These are phyloP conservation scores for Microhierax caerulescens DNA, from an alignment of 2,797 vertebrate genomes.

Conservation along the genomic window DNA sequence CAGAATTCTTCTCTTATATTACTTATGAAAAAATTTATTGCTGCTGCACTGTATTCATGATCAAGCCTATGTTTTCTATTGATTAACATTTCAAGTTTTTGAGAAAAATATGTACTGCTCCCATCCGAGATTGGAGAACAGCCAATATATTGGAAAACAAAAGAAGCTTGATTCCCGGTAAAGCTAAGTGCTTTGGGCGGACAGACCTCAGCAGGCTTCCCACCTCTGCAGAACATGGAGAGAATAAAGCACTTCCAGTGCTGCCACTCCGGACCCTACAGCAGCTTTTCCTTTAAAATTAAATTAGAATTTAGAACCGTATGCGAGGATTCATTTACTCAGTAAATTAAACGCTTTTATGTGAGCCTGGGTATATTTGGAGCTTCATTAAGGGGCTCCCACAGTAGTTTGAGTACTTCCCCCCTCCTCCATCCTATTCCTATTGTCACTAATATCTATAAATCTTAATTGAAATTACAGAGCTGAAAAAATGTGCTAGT, in stretches of 20 bases:
- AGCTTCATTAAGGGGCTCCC: not conserved
- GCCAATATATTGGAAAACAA: not conserved
- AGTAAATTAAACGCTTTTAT: constrained; percentile 22
- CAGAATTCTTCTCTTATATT: not conserved
- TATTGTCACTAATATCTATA: constrained; percentile 29
- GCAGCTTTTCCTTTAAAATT: not conserved
- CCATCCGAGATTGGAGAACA: not conserved
- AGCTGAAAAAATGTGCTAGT: not conserved
- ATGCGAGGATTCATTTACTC: not conserved
- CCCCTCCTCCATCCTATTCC: not conserved
- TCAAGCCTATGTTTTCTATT: not conserved
- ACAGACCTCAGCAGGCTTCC: not conserved
- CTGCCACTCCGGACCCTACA: not conserved
- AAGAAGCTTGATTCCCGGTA: not conserved
- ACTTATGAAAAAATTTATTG: not conserved
- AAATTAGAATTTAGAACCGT: not conserved
- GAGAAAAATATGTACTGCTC: not conserved
- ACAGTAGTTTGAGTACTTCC: not conserved
- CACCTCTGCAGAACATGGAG: not conserved
- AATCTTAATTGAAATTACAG: constrained; percentile 53
- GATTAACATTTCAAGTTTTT: not conserved
- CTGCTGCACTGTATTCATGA: not conserved
- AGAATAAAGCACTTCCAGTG: not conserved
- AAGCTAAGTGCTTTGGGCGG: not conserved
- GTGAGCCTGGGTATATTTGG: not conserved